Evolutionary conservation across 2,113 vertebrate genomes (phyloP).

Genomic region (Mus musculus): DNA sequence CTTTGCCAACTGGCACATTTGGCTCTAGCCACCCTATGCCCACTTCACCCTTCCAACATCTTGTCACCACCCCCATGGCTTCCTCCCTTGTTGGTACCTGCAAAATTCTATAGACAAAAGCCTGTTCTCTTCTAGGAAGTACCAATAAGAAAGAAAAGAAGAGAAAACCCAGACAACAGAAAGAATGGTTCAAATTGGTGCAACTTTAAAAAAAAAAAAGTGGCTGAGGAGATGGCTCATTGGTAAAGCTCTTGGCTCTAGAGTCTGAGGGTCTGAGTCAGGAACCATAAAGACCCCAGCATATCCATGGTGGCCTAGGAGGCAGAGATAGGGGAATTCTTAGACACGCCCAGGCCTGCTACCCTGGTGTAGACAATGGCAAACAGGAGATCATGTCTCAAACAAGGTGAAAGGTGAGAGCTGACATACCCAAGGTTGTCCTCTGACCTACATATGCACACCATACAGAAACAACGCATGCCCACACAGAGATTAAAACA

Average conservation of each 20-base stretch:
- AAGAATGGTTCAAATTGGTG: not conserved
- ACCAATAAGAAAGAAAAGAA: not conserved
- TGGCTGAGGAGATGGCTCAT: not conserved
- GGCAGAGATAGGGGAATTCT: no score
- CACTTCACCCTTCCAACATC: not conserved
- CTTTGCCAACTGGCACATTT: not conserved
- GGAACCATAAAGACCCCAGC: not conserved
- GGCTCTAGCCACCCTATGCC: fast-evolving
- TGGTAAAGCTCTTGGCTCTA: not conserved
- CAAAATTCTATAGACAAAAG: not conserved
- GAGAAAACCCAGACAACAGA: not conserved
- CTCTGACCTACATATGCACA: not conserved
- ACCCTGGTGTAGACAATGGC: not conserved
- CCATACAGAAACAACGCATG: no score
- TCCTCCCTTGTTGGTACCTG: no score
- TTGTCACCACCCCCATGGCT: not conserved
- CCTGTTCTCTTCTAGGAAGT: not conserved
- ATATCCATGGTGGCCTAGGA: not conserved
- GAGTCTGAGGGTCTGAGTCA: not conserved
- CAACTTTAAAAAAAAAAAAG: not conserved
- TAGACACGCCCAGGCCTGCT: not conserved
- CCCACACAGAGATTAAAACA: not conserved
- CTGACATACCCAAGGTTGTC: not conserved
- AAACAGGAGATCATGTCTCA: not conserved
- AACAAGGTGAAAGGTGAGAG: not conserved